Evolutionary conservation across 92 coral and sea anemone genomes (phyloP).

Genomic region (Epizoanthus illoricatus): DNA sequence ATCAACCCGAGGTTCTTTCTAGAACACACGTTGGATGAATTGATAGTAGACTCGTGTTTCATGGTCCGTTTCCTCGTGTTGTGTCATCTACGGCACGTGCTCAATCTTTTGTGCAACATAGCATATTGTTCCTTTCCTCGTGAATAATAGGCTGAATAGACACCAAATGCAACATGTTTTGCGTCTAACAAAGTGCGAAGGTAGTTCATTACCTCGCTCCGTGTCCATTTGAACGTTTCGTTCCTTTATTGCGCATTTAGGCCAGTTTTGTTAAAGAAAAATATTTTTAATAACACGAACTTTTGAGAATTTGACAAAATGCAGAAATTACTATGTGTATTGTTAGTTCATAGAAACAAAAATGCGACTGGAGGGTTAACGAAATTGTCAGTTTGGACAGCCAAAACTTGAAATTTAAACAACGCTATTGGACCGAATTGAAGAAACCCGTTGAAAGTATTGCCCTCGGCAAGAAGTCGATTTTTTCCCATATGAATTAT

Average conservation of each 20-base stretch:
- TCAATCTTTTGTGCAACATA: conserved; percentile 2
- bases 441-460: neutral
- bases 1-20: neutral
- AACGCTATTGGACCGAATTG: neutral
- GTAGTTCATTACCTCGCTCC: neutral
- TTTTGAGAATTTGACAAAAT: too few species aligned
- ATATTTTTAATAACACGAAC: too few species aligned
- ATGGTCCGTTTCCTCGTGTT: conserved; percentile 16
- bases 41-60: conserved; percentile 1
- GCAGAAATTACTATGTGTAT: too few species aligned
- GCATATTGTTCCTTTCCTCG: conserved; percentile 13
- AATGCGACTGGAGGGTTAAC: neutral
- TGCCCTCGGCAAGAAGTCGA: neutral
- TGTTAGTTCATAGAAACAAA: too few species aligned
- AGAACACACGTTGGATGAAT: neutral
- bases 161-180: conserved; percentile 32
- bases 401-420: neutral
- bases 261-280: neutral
- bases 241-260: neutral
- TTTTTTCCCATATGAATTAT: conserved; percentile 41
- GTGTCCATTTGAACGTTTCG: neutral
- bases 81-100: conserved; percentile 32
- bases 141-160: neutral
- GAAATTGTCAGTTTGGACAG: neutral
- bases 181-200: conserved; percentile 24